Evolutionary conservation across 2,888 invertebrate genomes (phyloP).

Genomic region (Brenthis daphne): DNA sequence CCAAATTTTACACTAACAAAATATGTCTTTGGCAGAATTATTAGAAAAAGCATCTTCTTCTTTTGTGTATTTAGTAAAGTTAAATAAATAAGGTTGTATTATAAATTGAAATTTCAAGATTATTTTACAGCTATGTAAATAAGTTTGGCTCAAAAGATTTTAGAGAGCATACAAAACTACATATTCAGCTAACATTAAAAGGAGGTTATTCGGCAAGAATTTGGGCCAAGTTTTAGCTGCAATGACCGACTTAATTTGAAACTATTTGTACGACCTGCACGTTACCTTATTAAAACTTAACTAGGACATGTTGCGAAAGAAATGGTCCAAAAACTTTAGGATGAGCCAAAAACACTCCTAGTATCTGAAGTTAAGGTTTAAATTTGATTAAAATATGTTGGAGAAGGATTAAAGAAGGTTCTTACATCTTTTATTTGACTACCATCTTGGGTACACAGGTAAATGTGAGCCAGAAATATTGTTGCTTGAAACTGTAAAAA

Average conservation of each 20-base stretch:
- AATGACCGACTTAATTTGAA: constrained; percentile 44
- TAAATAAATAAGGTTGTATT: not conserved
- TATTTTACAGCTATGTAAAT: too few species aligned
- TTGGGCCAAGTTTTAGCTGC: constrained; percentile 39
- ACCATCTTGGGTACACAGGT: constrained; percentile 15
- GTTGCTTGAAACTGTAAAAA: not conserved
- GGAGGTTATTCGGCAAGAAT: constrained; percentile 24
- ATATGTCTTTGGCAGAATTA: constrained; percentile 34
- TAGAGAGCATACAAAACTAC: not conserved
- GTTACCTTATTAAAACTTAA: constrained; percentile 47
- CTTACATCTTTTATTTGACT: constrained; percentile 26
- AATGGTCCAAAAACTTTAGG: constrained; percentile 18
- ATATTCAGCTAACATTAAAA: constrained; percentile 6
- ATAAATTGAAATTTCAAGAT: too few species aligned
- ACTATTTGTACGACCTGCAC: constrained; percentile 42
- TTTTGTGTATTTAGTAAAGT: not conserved
- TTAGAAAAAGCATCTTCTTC: not conserved
- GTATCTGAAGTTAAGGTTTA: not conserved
- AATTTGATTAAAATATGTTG: not conserved
- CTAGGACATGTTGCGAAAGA: constrained; percentile 35
- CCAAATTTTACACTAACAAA: constrained; percentile 25
- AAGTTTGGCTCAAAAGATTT: too few species aligned
- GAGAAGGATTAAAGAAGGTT: constrained; percentile 24
- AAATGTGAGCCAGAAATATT: constrained; percentile 19
- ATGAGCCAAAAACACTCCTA: constrained; percentile 7